phyloP scores from a whole-genome alignment of 2,113 vertebrate genomes.

The Thamnaconus septentrionalis region DNA sequence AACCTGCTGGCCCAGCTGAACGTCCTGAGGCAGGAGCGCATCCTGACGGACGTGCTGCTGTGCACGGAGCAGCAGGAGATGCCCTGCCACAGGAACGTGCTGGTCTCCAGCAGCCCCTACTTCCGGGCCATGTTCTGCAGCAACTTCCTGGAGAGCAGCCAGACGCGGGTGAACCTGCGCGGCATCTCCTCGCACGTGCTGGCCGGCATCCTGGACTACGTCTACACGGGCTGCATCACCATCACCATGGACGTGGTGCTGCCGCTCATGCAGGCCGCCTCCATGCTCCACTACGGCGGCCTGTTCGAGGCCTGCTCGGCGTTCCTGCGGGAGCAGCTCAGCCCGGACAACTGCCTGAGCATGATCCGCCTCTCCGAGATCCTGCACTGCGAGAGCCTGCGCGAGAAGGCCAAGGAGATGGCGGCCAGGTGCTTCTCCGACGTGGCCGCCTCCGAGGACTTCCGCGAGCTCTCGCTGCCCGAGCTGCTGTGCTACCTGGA shows the following conservation, averaged over 20 bases:
- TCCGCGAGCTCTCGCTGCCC: constrained; percentile 84
- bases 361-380: constrained; percentile 86
- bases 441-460: constrained; percentile 84
- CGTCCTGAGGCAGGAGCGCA: constrained; percentile 76
- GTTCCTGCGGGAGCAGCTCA: constrained; percentile 87
- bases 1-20: constrained; percentile 86
- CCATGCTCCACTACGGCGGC: constrained; percentile 87
- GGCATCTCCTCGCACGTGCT: constrained; percentile 74
- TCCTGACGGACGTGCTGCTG: constrained; percentile 87
- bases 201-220: constrained; percentile 81
- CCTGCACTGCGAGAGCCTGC: constrained; percentile 83
- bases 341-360: constrained; percentile 89
- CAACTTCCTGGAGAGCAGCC: constrained; percentile 83
- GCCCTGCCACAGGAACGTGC: constrained; percentile 89
- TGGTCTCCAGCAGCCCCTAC: constrained; percentile 94
- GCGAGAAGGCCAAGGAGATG: constrained; percentile 82
- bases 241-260: constrained; percentile 83
- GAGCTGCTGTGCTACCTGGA: constrained; percentile 89
- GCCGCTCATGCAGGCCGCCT: constrained; percentile 84
- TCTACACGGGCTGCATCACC: constrained; percentile 86
- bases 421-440: constrained; percentile 85
- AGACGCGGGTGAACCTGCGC: constrained; percentile 80
- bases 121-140: constrained; percentile 97
- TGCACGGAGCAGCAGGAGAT: constrained; percentile 79
- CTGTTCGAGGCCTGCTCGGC: constrained; percentile 90